These are phyloP conservation scores for Scaptodrosophila latifasciaeformis DNA, from an alignment of 2,888 invertebrate genomes.

Conservation along the genomic window DNA sequence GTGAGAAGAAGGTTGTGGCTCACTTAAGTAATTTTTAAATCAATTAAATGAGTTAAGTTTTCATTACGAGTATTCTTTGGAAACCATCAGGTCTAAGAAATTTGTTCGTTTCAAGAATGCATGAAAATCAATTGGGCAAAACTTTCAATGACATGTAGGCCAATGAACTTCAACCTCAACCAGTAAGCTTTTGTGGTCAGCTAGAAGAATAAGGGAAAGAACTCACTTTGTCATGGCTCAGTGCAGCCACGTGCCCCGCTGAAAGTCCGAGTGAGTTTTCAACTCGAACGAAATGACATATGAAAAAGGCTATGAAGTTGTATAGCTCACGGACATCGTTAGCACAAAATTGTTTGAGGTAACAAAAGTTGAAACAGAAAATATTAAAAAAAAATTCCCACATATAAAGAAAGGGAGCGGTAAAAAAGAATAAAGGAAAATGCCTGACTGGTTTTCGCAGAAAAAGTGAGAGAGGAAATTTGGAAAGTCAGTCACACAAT, in stretches of 20 bases:
- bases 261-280: background rate
- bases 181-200: slow-evolving; percentile 2
- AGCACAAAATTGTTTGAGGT: slow-evolving; percentile 55
- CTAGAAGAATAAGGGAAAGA: background rate
- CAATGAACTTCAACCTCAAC: too few relatives aligned
- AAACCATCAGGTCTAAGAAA: too few relatives aligned
- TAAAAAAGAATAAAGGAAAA: slow-evolving; percentile 11
- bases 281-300: too few relatives aligned
- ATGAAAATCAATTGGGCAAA: slow-evolving; percentile 30
- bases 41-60: too few relatives aligned
- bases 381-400: too few relatives aligned
- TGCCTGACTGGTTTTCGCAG: background rate
- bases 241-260: slow-evolving; percentile 22
- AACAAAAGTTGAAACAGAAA: slow-evolving; percentile 23
- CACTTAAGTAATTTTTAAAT: too few relatives aligned
- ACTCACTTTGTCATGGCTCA: slow-evolving; percentile 25
- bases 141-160: slow-evolving; percentile 16
- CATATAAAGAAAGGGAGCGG: too few relatives aligned
- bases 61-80: too few relatives aligned
- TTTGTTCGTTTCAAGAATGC: background rate
- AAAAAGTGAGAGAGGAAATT: slow-evolving; percentile 3
- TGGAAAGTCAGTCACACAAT: slow-evolving; percentile 15
- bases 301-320: slow-evolving; percentile 9
- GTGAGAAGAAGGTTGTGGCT: too few relatives aligned
- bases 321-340: slow-evolving; percentile 57